A percentile compares a stretch with the other conserved stretches of the same genome.
These are phyloP conservation scores for Pelecanus crispus DNA, from an alignment of 2,113 vertebrate genomes.

Conservation along the genomic window DNA sequence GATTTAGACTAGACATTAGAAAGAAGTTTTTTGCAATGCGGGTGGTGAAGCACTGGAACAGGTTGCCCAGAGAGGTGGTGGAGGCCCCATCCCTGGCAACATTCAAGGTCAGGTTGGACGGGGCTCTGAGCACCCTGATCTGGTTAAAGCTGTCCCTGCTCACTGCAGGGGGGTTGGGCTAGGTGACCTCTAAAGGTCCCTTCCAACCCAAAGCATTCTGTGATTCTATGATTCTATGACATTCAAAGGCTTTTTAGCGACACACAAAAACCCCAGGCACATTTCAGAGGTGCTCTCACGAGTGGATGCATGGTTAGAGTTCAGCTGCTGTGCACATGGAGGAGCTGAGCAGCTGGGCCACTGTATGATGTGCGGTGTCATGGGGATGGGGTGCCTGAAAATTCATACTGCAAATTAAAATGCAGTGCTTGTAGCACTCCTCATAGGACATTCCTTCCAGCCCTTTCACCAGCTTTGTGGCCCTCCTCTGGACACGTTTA, in stretches of 20 bases:
- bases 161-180: no score
- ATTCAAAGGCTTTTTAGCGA: background rate
- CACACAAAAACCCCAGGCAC: background rate
- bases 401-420: background rate
- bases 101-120: no score
- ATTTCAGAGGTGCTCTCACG: background rate
- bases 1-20: no score
- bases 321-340: accelerated
- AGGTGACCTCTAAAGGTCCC: no score
- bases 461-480: background rate
- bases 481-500: background rate
- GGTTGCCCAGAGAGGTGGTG: no score
- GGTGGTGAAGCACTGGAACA: no score
- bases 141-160: no score
- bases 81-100: no score
- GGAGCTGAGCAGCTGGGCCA: background rate
- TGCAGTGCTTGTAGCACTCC: background rate
- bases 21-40: no score
- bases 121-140: no score
- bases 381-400: background rate
- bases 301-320: background rate
- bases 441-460: background rate
- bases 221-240: no score
- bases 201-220: no score
- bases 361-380: background rate